Conservation (phyloP, 64 coral and sea anemone genomes). For the Montipora cactus region DNA sequence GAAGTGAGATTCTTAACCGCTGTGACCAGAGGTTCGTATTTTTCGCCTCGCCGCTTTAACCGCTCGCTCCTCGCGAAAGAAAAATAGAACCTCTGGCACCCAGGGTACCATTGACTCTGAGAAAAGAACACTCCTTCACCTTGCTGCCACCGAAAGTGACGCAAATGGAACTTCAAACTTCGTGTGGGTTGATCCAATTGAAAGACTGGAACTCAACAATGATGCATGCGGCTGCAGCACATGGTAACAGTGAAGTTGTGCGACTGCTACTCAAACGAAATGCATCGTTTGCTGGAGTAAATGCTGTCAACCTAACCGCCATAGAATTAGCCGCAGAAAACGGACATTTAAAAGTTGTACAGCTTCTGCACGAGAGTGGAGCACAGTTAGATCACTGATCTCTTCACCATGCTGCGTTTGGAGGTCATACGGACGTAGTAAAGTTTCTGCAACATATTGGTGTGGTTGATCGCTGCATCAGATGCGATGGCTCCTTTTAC, state of each 20-base stretch:
- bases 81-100: no score
- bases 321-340: slow-evolving; percentile 49
- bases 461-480: background rate
- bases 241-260: slow-evolving; percentile 27
- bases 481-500: slow-evolving; percentile 51
- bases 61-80: no score
- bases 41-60: no score
- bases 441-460: background rate
- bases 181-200: background rate
- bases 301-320: slow-evolving; percentile 36
- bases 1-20: no score
- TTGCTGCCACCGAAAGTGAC: slow-evolving; percentile 26
- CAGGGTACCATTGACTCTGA: background rate
- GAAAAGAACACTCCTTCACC: slow-evolving; percentile 73
- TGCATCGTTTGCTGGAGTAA: background rate
- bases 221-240: slow-evolving; percentile 29
- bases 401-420: slow-evolving; percentile 34
- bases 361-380: slow-evolving; percentile 16
- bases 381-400: background rate
- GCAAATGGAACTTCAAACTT: background rate
- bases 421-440: slow-evolving; percentile 21
- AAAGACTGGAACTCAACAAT: slow-evolving; percentile 34
- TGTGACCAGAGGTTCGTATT: no score
- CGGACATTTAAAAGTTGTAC: slow-evolving; percentile 25
- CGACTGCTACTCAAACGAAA: background rate